phyloP scores from a whole-genome alignment of 2,113 vertebrate genomes.

The Bettongia penicillata region DNA sequence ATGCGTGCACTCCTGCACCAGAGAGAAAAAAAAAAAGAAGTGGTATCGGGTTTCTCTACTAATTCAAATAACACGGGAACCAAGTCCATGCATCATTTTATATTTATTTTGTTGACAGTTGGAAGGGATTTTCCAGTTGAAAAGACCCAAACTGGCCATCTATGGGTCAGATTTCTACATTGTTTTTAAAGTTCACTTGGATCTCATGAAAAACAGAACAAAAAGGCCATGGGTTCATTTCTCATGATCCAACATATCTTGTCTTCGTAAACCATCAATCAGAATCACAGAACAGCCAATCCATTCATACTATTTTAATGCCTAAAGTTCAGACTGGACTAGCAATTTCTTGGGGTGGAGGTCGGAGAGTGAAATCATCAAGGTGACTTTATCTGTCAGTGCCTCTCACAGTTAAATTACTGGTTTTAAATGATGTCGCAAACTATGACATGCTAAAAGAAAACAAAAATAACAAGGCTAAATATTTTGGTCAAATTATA shows the following conservation, averaged over 20 bases:
- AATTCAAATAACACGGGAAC: background rate
- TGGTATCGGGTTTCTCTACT: too few species aligned
- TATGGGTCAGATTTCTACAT: background rate
- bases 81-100: background rate
- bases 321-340: background rate
- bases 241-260: background rate
- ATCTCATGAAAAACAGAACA: background rate
- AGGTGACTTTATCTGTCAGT: background rate
- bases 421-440: background rate
- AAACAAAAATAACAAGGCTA: background rate
- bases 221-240: background rate
- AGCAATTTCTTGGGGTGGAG: background rate
- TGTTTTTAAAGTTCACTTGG: background rate
- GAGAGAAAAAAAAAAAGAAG: background rate
- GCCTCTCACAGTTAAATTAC: background rate
- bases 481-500: background rate
- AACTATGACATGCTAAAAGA: too few species aligned
- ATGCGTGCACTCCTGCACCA: too few species aligned
- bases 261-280: background rate
- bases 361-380: too few species aligned
- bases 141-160: background rate
- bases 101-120: background rate
- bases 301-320: background rate
- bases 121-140: background rate
- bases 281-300: background rate